Base-by-base conservation (phyloP, 2,113 vertebrate genomes). In the Pelodiscus sinensis region DNA sequence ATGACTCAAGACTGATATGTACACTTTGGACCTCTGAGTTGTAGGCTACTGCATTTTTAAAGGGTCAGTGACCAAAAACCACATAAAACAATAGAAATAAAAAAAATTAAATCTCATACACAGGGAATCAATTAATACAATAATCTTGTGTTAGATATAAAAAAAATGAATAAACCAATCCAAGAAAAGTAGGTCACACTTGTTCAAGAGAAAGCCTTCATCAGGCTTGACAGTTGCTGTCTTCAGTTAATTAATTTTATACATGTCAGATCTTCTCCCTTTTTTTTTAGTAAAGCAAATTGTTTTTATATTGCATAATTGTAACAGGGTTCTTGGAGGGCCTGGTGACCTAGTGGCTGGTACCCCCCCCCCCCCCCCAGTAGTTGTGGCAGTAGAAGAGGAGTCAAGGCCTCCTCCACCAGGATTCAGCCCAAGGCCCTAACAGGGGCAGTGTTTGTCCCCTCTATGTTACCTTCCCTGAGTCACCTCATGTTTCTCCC, bases 1-100 rank as follows among this genome's bases (percentile, higher is more conserved):
- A 68, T 94, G 96, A 95, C 93, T 96, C 54, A 86, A 92, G 78
- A 80, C 84, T 54, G 21, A 86, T 60, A 86, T 79, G 93, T 57
- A 73, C 19, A 87, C 51, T 71, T 88, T 84, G 83, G 60, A 85
- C 56, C 79, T 91, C 90, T 79, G 38, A 88, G 77, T 87, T 89
- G 90, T 77, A 65, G 86, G 77, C 83, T 90, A 89, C 94, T 86
- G 87, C 88, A 94, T 95, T 82, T 95, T 85, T 81, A 83, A 62
- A 25, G 50, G 92, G 94, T 95, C 94, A 96, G 35, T 95, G 95
- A 92, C 92, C 89, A 10, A 2, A 51, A 79, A 57, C 85, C 86
- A 58, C 15, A 78, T 85, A 95, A 14, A 97, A 95, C 82, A 90
- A 56, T 87, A 27, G 57, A 93, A 95, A 80, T 19, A 92, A 90